A percentile compares a stretch with the other conserved stretches of the same genome.
Conservation (phyloP, 37 sponge, comb jelly and placozoan genomes). For the Hexactinellida sp. region DNA sequence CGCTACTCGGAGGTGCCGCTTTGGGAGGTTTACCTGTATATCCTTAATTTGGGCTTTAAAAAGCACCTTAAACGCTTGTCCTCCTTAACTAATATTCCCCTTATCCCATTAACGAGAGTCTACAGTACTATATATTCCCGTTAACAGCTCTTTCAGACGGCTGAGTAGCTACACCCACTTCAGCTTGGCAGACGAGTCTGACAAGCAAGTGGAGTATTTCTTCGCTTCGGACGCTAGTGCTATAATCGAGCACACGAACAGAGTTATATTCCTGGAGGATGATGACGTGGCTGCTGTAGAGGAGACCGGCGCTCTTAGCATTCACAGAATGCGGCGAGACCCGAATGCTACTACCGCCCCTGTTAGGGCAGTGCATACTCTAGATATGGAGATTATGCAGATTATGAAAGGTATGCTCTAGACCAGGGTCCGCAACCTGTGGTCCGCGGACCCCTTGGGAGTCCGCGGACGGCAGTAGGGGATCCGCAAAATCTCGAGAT, state of each 20-base stretch:
- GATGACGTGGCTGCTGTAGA: slow-evolving; percentile 90
- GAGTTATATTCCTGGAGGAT: slow-evolving; percentile 93
- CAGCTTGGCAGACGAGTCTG: slow-evolving; percentile 34
- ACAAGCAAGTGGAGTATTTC: slow-evolving; percentile 76
- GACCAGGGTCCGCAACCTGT: too few relatives aligned
- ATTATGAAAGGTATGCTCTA: slow-evolving; percentile 84
- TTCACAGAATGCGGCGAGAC: slow-evolving; percentile 68
- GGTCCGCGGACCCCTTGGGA: too few relatives aligned
- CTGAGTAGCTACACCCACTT: slow-evolving; percentile 21
- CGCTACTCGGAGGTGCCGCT: too few relatives aligned
- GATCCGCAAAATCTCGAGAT: too few relatives aligned
- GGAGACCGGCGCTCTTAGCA: slow-evolving; percentile 68
- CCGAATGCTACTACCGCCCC: slow-evolving; percentile 28
- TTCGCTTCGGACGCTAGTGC: slow-evolving; percentile 99
- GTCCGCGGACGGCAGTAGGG: too few relatives aligned
- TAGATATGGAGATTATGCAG: slow-evolving; percentile 85
- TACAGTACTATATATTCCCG: too few relatives aligned
- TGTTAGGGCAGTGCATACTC: slow-evolving; percentile 65
- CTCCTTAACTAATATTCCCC: too few relatives aligned
- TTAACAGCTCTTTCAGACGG: background rate
- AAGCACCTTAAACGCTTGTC: too few relatives aligned
- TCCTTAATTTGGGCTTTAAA: too few relatives aligned
- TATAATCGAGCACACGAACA: slow-evolving; percentile 91
- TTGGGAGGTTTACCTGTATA: too few relatives aligned
- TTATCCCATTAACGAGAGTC: too few relatives aligned